phyloP scores from a whole-genome alignment of 2,113 vertebrate genomes.

The Meleagris gallopavo region DNA sequence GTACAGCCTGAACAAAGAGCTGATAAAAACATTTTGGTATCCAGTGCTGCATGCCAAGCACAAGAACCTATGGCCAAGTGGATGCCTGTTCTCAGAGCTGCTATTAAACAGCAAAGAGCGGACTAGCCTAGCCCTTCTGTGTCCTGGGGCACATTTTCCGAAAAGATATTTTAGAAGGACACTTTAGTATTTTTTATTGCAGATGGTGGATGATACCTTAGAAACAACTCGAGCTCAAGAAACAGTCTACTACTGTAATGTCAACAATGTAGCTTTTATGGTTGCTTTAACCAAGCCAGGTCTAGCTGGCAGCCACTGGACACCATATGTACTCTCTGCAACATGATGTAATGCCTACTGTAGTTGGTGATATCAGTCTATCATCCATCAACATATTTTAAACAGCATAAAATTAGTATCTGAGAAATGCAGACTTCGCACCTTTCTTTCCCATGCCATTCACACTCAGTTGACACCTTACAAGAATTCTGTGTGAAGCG shows the following conservation, averaged over 20 bases:
- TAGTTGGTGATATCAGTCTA: background rate
- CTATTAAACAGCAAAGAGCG: background rate
- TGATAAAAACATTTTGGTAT: background rate
- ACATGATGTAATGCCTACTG: background rate
- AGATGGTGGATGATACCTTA: background rate
- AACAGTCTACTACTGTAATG: background rate
- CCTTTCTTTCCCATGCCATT: background rate
- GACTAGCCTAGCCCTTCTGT: background rate
- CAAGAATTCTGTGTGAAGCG: background rate
- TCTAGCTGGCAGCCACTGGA: background rate
- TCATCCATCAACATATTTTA: background rate
- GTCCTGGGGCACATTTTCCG: background rate
- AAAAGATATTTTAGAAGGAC: background rate
- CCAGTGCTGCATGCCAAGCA: background rate
- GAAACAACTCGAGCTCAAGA: background rate
- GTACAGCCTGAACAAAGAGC: background rate
- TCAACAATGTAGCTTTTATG: background rate
- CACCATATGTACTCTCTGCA: accelerated
- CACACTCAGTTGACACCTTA: background rate
- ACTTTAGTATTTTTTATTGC: background rate
- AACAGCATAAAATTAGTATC: background rate
- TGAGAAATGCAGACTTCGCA: background rate
- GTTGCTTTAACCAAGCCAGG: background rate
- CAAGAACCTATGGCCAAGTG: background rate
- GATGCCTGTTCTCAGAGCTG: background rate